Percentiles rank a stretch among this genome's conserved stretches.
These are phyloP conservation scores for Orchesella cincta DNA, from an alignment of 1,140 invertebrate genomes.

Conservation along the genomic window DNA sequence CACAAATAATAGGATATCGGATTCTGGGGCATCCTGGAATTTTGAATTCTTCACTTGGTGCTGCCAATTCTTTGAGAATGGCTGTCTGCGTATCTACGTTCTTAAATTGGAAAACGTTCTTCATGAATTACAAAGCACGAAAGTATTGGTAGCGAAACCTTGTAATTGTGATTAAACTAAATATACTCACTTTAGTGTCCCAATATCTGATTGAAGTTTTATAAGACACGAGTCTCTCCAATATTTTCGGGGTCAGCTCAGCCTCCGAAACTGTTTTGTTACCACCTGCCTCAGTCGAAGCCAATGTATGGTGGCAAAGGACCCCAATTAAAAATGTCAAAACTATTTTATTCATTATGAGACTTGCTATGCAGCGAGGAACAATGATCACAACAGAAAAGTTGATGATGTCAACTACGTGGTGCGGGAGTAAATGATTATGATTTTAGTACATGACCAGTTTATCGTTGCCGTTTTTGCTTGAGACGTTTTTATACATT, in stretches of 20 bases:
- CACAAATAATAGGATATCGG: constrained; percentile 5
- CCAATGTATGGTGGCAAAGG: too few relatives aligned
- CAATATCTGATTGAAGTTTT: not conserved
- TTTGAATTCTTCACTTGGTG: not conserved
- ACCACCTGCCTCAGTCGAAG: not conserved
- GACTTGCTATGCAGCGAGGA: too few relatives aligned
- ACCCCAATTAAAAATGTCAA: too few relatives aligned
- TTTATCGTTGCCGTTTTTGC: too few relatives aligned
- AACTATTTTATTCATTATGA: too few relatives aligned
- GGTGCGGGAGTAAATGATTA: too few relatives aligned
- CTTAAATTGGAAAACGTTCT: too few relatives aligned
- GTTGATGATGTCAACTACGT: too few relatives aligned
- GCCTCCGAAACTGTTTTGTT: not conserved
- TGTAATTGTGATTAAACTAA: not conserved
- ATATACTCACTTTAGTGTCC: not conserved
- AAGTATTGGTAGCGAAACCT: not conserved
- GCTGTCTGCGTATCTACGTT: not conserved
- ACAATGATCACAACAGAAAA: too few relatives aligned
- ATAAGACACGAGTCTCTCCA: not conserved
- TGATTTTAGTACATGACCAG: too few relatives aligned
- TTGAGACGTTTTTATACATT: too few relatives aligned
- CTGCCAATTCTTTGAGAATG: not conserved
- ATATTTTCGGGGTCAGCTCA: not conserved
- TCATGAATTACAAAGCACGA: not conserved
- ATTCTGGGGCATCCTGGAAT: constrained; percentile 14